A percentile compares a stretch with the other conserved stretches of the same genome.
Evolutionary conservation across 1,140 invertebrate species (phyloP).

Genomic region (Pseudoatta argentina): DNA sequence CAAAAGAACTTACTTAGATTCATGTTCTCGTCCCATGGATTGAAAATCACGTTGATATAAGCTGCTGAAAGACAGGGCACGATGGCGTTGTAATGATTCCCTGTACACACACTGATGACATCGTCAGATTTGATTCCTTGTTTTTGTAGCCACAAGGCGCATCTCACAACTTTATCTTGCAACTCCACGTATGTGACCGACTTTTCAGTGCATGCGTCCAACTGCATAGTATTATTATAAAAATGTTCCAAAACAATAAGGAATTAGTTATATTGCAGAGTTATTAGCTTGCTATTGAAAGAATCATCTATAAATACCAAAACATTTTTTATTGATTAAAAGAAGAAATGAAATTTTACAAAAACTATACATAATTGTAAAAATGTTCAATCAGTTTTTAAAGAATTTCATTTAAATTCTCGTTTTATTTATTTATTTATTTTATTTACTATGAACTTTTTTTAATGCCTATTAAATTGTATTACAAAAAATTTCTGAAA

Average conservation of each 20-base stretch:
- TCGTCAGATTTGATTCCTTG: constrained; percentile 83
- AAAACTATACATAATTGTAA: not conserved
- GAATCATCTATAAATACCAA: not conserved
- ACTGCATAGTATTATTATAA: constrained; percentile 74
- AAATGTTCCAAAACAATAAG: constrained; percentile 28
- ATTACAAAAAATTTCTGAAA: not conserved
- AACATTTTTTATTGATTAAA: constrained; percentile 36
- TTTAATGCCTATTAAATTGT: not conserved
- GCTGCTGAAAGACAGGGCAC: constrained; percentile 84
- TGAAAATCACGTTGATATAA: constrained; percentile 80
- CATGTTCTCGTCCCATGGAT: constrained; percentile 68
- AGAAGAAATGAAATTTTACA: not conserved
- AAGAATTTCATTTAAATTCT: not conserved
- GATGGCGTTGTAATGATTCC: constrained; percentile 85
- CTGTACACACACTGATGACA: constrained; percentile 80
- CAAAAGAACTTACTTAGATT: constrained; percentile 60
- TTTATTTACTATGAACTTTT: not conserved
- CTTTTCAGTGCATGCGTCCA: constrained; percentile 84
- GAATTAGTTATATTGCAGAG: not conserved
- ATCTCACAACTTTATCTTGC: constrained; percentile 78
- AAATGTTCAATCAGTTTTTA: not conserved
- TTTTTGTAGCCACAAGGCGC: constrained; percentile 84
- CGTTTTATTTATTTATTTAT: not conserved
- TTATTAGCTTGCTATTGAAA: no score
- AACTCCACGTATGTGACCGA: constrained; percentile 83